These are phyloP conservation scores for Hirudo medicinalis DNA, from an alignment of 1,140 invertebrate species.

Conservation along the genomic window DNA sequence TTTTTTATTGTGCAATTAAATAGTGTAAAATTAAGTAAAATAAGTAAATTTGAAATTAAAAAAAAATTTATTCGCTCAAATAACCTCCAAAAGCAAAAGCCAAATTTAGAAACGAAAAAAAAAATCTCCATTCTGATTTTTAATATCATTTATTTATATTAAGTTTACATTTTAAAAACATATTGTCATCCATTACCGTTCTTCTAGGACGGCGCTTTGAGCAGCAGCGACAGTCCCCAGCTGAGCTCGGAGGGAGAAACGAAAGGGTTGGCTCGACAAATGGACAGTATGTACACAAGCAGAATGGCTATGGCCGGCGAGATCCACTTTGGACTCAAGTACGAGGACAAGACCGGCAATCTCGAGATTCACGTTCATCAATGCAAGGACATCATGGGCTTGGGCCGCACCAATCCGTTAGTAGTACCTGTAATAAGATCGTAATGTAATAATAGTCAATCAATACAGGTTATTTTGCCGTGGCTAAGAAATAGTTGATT, in stretches of 20 bases:
- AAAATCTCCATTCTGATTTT: too few species aligned
- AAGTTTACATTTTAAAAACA: too few species aligned
- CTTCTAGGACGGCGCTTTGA: background rate
- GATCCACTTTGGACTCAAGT: slow-evolving; percentile 77
- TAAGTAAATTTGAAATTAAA: too few species aligned
- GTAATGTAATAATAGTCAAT: background rate
- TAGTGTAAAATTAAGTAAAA: too few species aligned
- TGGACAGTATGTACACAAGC: slow-evolving; percentile 44
- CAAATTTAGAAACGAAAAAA: too few species aligned
- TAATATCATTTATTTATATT: too few species aligned
- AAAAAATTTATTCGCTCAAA: too few species aligned
- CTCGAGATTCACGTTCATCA: slow-evolving; percentile 76
- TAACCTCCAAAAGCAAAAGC: too few species aligned
- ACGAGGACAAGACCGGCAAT: slow-evolving; percentile 74
- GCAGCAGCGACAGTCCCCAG: background rate
- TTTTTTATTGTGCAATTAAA: too few species aligned
- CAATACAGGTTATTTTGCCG: too few species aligned
- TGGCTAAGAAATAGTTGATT: too few species aligned
- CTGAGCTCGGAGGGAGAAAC: background rate
- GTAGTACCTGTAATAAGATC: slow-evolving; percentile 30
- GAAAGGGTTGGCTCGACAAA: slow-evolving; percentile 31
- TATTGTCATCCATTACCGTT: background rate
- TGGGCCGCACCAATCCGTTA: slow-evolving; percentile 76
- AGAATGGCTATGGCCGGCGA: slow-evolving; percentile 78
- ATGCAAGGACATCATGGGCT: slow-evolving; percentile 73